A percentile compares a stretch with the other conserved stretches of the same genome.
Conservation (phyloP, 2,888 invertebrate genomes). For the Hyalella azteca region DNA sequence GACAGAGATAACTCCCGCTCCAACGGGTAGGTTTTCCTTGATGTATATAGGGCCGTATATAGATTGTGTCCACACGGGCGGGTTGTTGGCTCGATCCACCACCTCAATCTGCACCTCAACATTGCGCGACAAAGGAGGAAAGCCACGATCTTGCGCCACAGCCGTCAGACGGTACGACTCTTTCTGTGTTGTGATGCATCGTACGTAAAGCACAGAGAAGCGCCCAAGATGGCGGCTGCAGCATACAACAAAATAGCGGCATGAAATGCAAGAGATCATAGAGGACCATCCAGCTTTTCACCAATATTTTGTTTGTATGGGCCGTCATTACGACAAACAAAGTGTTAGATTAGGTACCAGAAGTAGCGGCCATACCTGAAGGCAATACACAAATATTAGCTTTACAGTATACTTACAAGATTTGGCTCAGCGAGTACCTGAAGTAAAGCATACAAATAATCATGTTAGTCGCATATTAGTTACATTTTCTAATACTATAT, state of each 20-base stretch:
- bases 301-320: no score
- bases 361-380: constrained; percentile 5
- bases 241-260: not conserved
- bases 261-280: no score
- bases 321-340: not conserved
- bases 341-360: not conserved
- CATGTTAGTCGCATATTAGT: constrained; percentile 23
- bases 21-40: constrained; percentile 96
- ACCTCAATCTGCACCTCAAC: constrained; percentile 98
- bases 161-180: constrained; percentile 98
- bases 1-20: constrained; percentile 96
- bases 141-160: constrained; percentile 97
- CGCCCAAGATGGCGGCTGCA: not conserved
- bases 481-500: no score
- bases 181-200: constrained; percentile 70
- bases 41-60: constrained; percentile 97
- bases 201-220: constrained; percentile 7
- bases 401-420: constrained; percentile 32
- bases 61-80: constrained; percentile 94
- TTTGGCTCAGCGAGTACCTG: constrained; percentile 30
- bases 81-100: constrained; percentile 97
- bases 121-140: constrained; percentile 91
- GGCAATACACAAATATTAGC: constrained; percentile 21
- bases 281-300: no score
- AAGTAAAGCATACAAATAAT: constrained; percentile 18